Base-by-base conservation (phyloP, 1,140 invertebrate species). In the Chelonus insularis region DNA sequence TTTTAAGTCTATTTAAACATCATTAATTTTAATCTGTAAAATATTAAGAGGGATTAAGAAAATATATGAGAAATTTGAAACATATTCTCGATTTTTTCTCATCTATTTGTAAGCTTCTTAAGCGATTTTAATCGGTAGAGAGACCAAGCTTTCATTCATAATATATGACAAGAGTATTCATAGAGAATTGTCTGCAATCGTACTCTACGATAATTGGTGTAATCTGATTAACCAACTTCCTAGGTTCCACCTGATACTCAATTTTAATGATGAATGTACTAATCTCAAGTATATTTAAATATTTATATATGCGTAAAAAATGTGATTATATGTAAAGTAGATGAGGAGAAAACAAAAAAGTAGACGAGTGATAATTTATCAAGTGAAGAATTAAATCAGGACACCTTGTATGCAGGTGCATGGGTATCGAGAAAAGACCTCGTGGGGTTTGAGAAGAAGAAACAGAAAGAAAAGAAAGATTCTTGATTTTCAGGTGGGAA, bases 111-210 rank as follows among this genome's bases (percentile, higher is more conserved):
- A 45, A 68, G 70, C 67, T 62, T 48, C 67, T 70, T 66, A 67
- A 64, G 47, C 60, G 66, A 60, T 71, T 65, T 59, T 70, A 73
- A 74, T 74, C 72, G 66, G 64, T 55, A 57, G 12, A 43, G 16
- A 45, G 56, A 34, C 23, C 21, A 32, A 14, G 41, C 14, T 43
- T 16, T 16, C 7, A 7, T 29, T 29, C 25, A 29, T 29, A n/a
- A n/a, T n/a, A 7, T 29, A 29, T 29, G 25, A 4, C 25, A 29
- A 7, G n/a, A n/a, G 25, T 29, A 21, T 14, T 43, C 14, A 14
- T 16, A 43, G 7, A 18, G 16, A 43, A 16, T 43, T 14, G 14
- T 18, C 41, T 43, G 14, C 12, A 43, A 14, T 14, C 8, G 5
- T 43, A 43, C 16, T 43, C 41, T 16, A 43, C 41, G 41, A 16